Percentiles rank a stretch among this genome's conserved stretches.
Evolutionary conservation across 2,113 vertebrate species (phyloP).

Genomic region (Plecturocebus donacophilus): DNA sequence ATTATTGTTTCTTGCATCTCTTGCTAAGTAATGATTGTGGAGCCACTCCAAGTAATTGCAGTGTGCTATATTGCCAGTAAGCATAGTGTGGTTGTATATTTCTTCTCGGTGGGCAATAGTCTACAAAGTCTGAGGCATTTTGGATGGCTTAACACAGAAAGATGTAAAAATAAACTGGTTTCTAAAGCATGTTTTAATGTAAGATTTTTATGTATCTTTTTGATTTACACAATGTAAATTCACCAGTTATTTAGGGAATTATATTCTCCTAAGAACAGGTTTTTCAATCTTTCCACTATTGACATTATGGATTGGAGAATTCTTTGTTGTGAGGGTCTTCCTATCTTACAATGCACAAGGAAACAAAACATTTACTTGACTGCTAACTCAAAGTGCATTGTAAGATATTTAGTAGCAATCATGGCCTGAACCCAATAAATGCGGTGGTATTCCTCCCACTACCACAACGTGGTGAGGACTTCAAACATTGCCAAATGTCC

Average conservation of each 20-base stretch:
- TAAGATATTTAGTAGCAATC: neutral
- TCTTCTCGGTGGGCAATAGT: neutral
- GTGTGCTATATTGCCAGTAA: neutral
- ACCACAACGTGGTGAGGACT: neutral
- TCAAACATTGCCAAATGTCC: neutral
- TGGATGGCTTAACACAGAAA: neutral
- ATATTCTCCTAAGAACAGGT: accelerated
- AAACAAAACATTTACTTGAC: too few species aligned
- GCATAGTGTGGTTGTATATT: neutral
- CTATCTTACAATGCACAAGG: too few species aligned
- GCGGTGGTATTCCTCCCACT: neutral
- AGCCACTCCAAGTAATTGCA: neutral
- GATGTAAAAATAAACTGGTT: neutral
- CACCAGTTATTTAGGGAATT: neutral
- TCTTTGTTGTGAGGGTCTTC: neutral
- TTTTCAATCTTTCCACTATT: neutral
- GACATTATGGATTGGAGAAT: neutral
- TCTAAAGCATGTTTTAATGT: neutral
- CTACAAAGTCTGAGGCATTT: neutral
- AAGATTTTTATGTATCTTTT: neutral
- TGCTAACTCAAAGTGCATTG: too few species aligned
- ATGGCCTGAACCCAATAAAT: accelerated
- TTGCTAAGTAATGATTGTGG: neutral
- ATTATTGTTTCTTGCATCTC: neutral
- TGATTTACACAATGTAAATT: neutral